Evolutionary conservation across 2,888 invertebrate species (phyloP), one percentile per base, ranked within the genome.

Genomic region (Thecocarcelia acutangulata): DNA sequence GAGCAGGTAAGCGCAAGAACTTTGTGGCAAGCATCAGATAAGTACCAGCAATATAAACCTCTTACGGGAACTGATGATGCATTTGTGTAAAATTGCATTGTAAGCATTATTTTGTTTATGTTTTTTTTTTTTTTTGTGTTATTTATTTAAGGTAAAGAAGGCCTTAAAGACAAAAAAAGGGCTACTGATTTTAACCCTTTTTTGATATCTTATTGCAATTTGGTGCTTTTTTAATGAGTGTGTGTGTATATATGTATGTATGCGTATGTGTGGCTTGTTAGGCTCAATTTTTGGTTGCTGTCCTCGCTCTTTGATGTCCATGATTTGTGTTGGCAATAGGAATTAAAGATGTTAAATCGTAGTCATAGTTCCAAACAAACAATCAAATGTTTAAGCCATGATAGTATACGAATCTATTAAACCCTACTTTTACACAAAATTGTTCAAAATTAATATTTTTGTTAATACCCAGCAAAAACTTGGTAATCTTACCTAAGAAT

Each of bases 1-100:
- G 28, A 48, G n/a, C n/a, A n/a, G 40, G 17, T 17, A 13, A 50
- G 37, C 13, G 37, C 1, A 28, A 28, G 42, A 42, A 33, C 24
- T 59, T 17, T 50, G 15, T 54, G n/a, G 28, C 9, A 44, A 19
- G 50, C 40, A 76, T 69, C 66, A 75, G 75, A 75, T 75, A 74
- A 52, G 58, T 44, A 61, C 17, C 44, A 33, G 52, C n/a, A 42
- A 44, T 24, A 44, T 40, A 37, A 24, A 52, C 52, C 17, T 21
- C 54, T 64, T 64, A 58, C 21, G 56, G 17, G 17, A 54, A 70
- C 61, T 58, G 73, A 82, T 80, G 75, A 70, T 77, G 73, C 73
- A 77, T 82, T 82, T 82, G 73, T 73, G 77, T 46, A 64, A 69
- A 82, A 74, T 82, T 82, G 81, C 81, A 77, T 82, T 77, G 74